phyloP scores from a whole-genome alignment of 2,797 vertebrate genomes.

The Hydrolagus colliei region DNA sequence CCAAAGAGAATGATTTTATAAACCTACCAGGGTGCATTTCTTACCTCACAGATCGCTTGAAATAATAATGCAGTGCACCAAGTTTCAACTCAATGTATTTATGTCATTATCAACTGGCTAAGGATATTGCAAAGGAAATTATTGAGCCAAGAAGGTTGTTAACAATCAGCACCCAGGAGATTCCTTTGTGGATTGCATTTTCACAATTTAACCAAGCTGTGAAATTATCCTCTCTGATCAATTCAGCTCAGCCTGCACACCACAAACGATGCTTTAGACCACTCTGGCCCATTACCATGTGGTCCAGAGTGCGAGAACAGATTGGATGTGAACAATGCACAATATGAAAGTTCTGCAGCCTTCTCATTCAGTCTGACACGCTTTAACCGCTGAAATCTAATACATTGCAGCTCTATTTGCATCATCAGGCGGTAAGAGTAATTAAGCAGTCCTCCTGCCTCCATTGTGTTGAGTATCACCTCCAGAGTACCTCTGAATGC shows the following conservation, averaged over 20 bases:
- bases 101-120: not conserved
- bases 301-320: not conserved
- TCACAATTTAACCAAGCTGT: not conserved
- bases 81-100: not conserved
- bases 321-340: not conserved
- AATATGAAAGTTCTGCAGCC: too few relatives aligned
- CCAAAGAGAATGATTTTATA: too few relatives aligned
- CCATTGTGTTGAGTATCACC: too few relatives aligned
- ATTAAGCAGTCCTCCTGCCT: too few relatives aligned
- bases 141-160: not conserved
- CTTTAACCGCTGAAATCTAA: too few relatives aligned
- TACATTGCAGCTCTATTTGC: too few relatives aligned
- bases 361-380: too few relatives aligned
- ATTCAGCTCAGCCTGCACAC: not conserved
- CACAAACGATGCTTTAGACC: not conserved
- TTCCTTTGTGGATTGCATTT: not conserved
- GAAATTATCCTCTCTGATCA: not conserved
- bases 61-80: too few relatives aligned
- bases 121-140: not conserved
- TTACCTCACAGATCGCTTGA: too few relatives aligned
- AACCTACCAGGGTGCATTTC: too few relatives aligned
- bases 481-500: too few relatives aligned
- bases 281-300: not conserved
- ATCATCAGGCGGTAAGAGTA: too few relatives aligned
- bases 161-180: not conserved